These are phyloP conservation scores for Coturnix japonica DNA, from an alignment of 2,113 vertebrate species.

Conservation along the genomic window DNA sequence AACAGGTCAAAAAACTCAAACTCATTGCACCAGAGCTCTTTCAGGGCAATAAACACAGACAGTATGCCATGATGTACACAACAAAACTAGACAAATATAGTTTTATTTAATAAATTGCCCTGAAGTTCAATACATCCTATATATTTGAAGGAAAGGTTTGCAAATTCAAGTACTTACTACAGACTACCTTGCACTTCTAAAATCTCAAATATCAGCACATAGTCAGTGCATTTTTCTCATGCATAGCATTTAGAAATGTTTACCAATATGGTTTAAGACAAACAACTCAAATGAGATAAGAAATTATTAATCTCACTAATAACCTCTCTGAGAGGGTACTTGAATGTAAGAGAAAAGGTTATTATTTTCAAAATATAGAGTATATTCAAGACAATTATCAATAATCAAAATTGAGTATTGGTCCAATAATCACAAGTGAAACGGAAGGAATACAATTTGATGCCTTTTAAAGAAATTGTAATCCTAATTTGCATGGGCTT, in stretches of 20 bases:
- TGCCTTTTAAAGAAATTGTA: not conserved
- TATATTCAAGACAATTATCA: not conserved
- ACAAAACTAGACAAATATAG: not conserved
- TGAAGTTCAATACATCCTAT: not conserved
- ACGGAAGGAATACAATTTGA: not conserved
- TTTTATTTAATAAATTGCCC: not conserved
- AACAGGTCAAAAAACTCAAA: not conserved
- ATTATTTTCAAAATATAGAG: not conserved
- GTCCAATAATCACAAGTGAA: not conserved
- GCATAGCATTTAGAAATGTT: not conserved
- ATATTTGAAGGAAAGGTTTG: not conserved
- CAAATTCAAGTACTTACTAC: not conserved
- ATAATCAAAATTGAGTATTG: not conserved
- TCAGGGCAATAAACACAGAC: not conserved
- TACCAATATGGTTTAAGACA: not conserved
- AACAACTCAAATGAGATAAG: not conserved
- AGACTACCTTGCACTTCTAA: not conserved
- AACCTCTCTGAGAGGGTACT: accelerated
- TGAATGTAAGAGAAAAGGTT: not conserved
- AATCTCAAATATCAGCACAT: not conserved
- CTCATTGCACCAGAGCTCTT: not conserved
- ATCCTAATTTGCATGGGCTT: not conserved
- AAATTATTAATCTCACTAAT: not conserved
- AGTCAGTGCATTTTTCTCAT: not conserved
- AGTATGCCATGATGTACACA: not conserved